Percentiles rank a stretch among this genome's conserved stretches.
phyloP scores from a whole-genome alignment of 2,113 vertebrate species.

The Carollia perspicillata region DNA sequence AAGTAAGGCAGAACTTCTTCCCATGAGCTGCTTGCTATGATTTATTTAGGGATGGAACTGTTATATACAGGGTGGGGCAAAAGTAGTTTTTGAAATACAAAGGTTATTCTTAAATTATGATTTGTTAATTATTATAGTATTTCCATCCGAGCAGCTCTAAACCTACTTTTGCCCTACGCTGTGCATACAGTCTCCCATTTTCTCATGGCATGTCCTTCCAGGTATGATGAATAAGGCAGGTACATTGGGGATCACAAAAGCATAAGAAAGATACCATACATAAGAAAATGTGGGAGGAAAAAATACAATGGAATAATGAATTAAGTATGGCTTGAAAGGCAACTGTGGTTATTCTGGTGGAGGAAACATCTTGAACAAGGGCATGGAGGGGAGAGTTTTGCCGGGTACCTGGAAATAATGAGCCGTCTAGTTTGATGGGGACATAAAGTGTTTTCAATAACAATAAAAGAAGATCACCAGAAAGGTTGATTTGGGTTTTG shows the following conservation, averaged over 20 bases:
- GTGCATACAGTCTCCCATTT: background rate
- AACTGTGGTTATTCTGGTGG: background rate
- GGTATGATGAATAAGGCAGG: background rate
- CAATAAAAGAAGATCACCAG: background rate
- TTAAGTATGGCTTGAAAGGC: background rate
- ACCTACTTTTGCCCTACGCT: background rate
- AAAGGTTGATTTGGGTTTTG: background rate
- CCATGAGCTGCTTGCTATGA: background rate
- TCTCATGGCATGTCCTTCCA: background rate
- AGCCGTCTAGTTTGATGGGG: background rate
- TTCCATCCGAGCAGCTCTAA: background rate
- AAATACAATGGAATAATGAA: background rate
- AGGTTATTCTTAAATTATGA: background rate
- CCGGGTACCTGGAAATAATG: background rate
- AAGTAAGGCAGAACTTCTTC: background rate
- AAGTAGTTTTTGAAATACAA: background rate
- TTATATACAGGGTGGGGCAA: background rate
- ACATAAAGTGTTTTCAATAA: background rate
- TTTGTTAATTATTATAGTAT: background rate
- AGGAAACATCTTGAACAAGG: background rate
- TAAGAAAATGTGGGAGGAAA: background rate
- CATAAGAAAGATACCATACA: background rate
- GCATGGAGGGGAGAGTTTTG: background rate
- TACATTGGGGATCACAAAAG: background rate
- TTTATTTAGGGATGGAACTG: background rate